These are phyloP conservation scores for Machimus atricapillus DNA, from an alignment of 2,888 invertebrate species.

Conservation along the genomic window DNA sequence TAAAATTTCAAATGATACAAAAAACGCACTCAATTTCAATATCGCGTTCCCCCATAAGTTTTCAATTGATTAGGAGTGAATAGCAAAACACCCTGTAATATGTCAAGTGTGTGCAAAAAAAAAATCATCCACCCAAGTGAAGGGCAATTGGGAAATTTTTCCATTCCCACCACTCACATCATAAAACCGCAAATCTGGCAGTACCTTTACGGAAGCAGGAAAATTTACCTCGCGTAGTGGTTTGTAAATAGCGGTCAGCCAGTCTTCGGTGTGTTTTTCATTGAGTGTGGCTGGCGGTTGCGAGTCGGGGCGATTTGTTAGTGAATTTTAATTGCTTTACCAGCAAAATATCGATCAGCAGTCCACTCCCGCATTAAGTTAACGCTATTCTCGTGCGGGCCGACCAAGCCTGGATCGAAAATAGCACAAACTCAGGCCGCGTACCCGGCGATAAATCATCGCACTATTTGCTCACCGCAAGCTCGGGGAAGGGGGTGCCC, in stretches of 20 bases:
- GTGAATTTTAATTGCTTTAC: not conserved
- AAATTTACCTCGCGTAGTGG: not conserved
- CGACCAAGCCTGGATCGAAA: not conserved
- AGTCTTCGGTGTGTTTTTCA: not conserved
- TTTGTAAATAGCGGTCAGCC: slow-evolving; percentile 33
- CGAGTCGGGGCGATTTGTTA: not conserved
- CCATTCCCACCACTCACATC: not conserved
- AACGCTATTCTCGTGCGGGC: not conserved
- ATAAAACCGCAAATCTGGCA: not conserved
- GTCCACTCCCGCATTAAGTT: not conserved
- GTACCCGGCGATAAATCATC: not conserved
- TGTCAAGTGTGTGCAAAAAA: no score
- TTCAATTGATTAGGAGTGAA: no score
- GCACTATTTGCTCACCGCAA: not conserved
- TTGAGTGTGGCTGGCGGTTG: not conserved
- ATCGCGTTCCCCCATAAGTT: no score
- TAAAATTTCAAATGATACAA: no score
- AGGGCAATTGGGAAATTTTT: not conserved
- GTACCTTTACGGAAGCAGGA: not conserved
- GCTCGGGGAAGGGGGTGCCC: not conserved
- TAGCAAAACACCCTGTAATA: no score
- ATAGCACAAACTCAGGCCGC: not conserved
- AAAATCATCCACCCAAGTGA: not conserved
- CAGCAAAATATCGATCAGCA: not conserved
- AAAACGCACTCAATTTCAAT: no score